These are phyloP conservation scores for Maniola hyperantus DNA, from an alignment of 2,888 invertebrate species.

Conservation along the genomic window DNA sequence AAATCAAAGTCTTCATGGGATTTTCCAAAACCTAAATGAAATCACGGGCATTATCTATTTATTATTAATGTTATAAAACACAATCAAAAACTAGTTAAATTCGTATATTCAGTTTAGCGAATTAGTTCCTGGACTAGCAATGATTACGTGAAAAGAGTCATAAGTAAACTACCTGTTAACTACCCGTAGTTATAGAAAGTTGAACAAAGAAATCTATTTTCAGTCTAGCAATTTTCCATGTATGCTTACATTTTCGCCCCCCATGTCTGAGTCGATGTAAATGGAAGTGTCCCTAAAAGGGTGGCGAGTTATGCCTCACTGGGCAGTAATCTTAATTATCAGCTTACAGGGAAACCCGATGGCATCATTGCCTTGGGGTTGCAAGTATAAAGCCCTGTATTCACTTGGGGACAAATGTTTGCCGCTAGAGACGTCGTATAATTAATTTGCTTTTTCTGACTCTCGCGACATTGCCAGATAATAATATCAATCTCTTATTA, in stretches of 20 bases:
- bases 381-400: not conserved
- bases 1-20: too few species aligned
- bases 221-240: conserved; percentile 2
- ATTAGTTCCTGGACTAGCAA: not conserved
- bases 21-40: too few species aligned
- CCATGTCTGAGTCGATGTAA: conserved; percentile 5
- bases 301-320: conserved; percentile 16
- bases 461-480: too few species aligned
- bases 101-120: too few species aligned
- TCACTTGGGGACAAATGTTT: too few species aligned
- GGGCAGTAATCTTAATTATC: conserved; percentile 24
- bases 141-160: not conserved
- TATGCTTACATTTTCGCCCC: conserved; percentile 15
- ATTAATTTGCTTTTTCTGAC: too few species aligned
- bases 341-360: conserved; percentile 26
- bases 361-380: conserved; percentile 22
- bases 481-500: too few species aligned
- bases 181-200: not conserved
- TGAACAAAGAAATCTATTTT: conserved; percentile 1
- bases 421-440: too few species aligned
- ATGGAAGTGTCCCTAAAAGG: conserved; percentile 14
- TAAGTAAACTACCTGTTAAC: not conserved
- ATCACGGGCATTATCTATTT: too few species aligned
- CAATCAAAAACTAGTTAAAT: too few species aligned
- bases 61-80: too few species aligned